phyloP scores from a whole-genome alignment of 2,113 vertebrate species.

The Saccopteryx leptura region DNA sequence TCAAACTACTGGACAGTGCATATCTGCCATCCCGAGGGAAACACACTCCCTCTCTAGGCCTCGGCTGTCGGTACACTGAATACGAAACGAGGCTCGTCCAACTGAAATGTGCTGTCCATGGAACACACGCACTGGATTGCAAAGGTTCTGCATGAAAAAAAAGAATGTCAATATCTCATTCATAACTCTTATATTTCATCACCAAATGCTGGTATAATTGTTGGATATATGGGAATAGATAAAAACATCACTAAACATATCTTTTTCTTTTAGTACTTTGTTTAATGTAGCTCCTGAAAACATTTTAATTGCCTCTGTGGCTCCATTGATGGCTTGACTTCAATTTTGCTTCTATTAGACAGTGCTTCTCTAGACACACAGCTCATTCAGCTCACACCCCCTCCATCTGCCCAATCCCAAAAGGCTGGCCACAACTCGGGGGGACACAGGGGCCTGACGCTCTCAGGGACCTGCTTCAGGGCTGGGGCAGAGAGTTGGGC shows the following conservation, averaged over 20 bases:
- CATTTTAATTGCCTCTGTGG: background rate
- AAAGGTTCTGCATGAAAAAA: background rate
- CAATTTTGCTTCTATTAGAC: background rate
- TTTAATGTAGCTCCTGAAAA: background rate
- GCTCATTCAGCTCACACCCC: background rate
- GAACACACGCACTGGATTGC: background rate
- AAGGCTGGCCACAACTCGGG: background rate
- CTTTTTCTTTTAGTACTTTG: background rate
- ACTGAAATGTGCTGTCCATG: background rate
- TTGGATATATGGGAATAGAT: background rate
- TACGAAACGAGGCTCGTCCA: background rate
- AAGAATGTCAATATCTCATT: background rate
- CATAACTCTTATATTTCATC: background rate
- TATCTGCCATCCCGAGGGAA: background rate
- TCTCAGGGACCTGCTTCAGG: background rate
- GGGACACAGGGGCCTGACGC: no score
- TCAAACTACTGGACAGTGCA: background rate
- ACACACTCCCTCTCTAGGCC: background rate
- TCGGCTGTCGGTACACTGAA: background rate
- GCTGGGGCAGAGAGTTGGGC: rapidly evolving
- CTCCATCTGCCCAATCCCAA: background rate
- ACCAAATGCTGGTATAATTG: background rate
- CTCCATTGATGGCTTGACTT: background rate
- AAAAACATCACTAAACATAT: conserved; percentile 20
- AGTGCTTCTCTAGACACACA: background rate